Evolutionary conservation across 1,140 invertebrate species (phyloP).

Genomic region (Heliothis virescens): DNA sequence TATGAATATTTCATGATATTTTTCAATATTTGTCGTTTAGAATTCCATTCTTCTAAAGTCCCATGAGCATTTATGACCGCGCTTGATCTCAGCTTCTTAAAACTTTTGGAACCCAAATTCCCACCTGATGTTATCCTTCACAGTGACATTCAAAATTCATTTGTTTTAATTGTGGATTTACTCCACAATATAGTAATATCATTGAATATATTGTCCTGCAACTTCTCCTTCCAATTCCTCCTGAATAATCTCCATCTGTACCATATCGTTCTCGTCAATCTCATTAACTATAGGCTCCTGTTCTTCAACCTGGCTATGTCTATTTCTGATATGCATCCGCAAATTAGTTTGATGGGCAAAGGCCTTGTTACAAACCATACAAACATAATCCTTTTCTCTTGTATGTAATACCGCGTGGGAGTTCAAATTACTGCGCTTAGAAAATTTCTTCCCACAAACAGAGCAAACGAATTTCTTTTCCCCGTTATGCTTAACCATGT

Average conservation of each 20-base stretch:
- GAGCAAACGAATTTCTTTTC: slow-evolving; percentile 87
- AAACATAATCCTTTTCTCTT: slow-evolving; percentile 86
- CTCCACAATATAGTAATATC: slow-evolving; percentile 30
- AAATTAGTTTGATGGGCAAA: slow-evolving; percentile 78
- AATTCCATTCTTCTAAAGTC: too few species aligned
- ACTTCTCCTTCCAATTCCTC: slow-evolving; percentile 65
- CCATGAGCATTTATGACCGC: too few species aligned
- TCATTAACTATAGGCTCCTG: slow-evolving; percentile 53
- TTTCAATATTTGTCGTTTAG: too few species aligned
- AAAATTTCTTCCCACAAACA: slow-evolving; percentile 88
- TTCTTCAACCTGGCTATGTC: slow-evolving; percentile 62
- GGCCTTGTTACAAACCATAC: slow-evolving; percentile 85
- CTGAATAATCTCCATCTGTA: slow-evolving; percentile 67
- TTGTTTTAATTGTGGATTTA: slow-evolving; percentile 3
- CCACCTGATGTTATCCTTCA: too few species aligned
- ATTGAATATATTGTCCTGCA: slow-evolving; percentile 55
- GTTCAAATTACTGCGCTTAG: slow-evolving; percentile 87
- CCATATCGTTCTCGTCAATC: slow-evolving; percentile 61
- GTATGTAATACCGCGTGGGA: slow-evolving; percentile 86
- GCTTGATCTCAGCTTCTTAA: too few species aligned
- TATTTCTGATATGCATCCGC: slow-evolving; percentile 68
- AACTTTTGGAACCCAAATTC: too few species aligned
- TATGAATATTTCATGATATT: too few species aligned
- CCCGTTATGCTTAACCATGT: slow-evolving; percentile 90
- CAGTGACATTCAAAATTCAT: too few species aligned